phyloP scores from a whole-genome alignment of 2,797 vertebrate species.

The Sebastes oblongus region DNA sequence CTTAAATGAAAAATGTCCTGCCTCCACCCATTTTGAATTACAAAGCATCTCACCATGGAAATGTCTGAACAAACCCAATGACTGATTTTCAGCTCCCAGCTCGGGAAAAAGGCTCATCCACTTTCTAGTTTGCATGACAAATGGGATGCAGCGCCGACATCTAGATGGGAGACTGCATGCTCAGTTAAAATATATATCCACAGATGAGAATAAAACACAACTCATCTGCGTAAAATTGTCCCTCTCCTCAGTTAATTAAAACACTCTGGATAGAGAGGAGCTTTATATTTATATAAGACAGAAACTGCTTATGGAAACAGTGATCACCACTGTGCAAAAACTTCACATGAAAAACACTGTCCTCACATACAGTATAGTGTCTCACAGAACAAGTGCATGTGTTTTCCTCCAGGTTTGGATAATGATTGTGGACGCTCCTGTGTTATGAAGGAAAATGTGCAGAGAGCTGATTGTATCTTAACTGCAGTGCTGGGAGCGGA shows the following conservation, averaged over 20 bases:
- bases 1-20: background rate
- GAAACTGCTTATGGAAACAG: background rate
- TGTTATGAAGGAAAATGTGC: background rate
- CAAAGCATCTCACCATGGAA: background rate
- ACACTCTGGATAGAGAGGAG: background rate
- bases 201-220: slow-evolving; percentile 28
- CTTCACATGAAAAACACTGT: background rate
- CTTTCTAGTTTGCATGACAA: slow-evolving; percentile 32
- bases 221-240: slow-evolving; percentile 2
- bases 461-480: background rate
- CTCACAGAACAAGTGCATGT: background rate
- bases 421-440: background rate
- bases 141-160: background rate
- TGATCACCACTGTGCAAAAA: background rate
- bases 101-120: slow-evolving; percentile 6
- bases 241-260: slow-evolving; percentile 31
- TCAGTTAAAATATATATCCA: background rate
- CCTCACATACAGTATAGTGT: background rate
- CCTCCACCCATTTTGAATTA: slow-evolving; percentile 7
- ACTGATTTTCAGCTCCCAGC: slow-evolving; percentile 8
- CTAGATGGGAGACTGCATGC: background rate
- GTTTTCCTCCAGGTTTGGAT: too few relatives aligned
- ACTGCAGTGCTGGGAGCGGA: background rate
- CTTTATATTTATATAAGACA: background rate
- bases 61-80: slow-evolving; percentile 20